phyloP scores from a whole-genome alignment of 1,140 invertebrate genomes.

The Scaptomyza hsui region DNA sequence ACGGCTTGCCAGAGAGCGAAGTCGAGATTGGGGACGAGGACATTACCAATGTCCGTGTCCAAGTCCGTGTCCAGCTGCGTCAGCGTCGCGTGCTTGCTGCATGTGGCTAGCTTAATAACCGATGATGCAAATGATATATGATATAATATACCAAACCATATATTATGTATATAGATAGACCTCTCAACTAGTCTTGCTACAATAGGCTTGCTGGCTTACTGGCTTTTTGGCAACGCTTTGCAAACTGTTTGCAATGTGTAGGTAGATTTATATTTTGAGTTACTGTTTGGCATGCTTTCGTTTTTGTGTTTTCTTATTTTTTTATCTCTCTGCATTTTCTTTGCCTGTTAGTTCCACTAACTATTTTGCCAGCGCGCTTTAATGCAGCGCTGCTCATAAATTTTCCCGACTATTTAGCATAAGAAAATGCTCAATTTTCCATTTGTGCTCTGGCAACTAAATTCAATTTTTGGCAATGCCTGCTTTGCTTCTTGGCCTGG shows the following conservation, averaged over 20 bases:
- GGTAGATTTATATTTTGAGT: constrained; percentile 44
- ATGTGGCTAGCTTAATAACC: constrained; percentile 67
- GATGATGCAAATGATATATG: constrained; percentile 2
- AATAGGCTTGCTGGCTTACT: constrained; percentile 1
- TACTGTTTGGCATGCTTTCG: constrained; percentile 36
- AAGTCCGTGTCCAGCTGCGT: constrained; percentile 5
- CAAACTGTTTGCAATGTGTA: constrained; percentile 43
- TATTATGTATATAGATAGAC: constrained; percentile 3
- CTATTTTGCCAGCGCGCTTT: constrained; percentile 19
- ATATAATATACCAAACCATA: background rate
- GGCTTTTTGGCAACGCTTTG: constrained; percentile 34
- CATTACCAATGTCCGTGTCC: constrained; percentile 34
- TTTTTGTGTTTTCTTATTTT: constrained; percentile 2
- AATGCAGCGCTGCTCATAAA: constrained; percentile 57
- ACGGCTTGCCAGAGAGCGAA: constrained; percentile 54
- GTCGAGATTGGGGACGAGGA: constrained; percentile 29
- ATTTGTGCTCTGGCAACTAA: constrained; percentile 39
- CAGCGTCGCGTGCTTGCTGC: constrained; percentile 63
- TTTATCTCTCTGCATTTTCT: background rate
- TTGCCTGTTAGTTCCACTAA: constrained; percentile 38
- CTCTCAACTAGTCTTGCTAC: constrained; percentile 5
- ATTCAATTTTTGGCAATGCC: constrained; percentile 58
- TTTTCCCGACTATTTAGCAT: constrained; percentile 66
- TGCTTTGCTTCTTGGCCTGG: constrained; percentile 30
- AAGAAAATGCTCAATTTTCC: constrained; percentile 46